Conservation (phyloP, 1,140 invertebrate species). For the Diorhabda carinulata region DNA sequence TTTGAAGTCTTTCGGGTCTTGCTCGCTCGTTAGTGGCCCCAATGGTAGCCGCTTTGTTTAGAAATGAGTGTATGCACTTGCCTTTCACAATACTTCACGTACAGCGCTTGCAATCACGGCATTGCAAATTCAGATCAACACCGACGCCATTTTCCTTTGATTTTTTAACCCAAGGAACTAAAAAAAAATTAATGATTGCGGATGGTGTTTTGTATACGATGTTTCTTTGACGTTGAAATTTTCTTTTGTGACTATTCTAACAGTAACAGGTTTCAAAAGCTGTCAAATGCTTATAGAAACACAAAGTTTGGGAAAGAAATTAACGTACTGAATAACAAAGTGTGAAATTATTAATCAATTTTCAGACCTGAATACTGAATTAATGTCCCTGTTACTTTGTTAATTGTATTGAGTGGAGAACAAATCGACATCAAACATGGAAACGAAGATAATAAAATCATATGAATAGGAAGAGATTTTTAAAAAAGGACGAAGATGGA, state of each 20-base stretch:
- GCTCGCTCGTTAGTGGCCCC: conserved; percentile 37
- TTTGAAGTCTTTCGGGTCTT: conserved; percentile 35
- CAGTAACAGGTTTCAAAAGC: background rate
- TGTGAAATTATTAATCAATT: too few species aligned
- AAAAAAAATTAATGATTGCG: background rate
- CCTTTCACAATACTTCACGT: conserved; percentile 36
- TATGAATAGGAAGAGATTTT: too few species aligned
- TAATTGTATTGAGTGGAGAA: too few species aligned
- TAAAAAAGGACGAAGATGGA: too few species aligned
- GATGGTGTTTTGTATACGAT: background rate
- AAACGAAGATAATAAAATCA: too few species aligned
- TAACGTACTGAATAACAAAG: too few species aligned
- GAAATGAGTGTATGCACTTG: conserved; percentile 40
- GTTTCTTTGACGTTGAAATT: conserved; percentile 8
- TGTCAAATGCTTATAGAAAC: too few species aligned
- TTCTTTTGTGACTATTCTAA: conserved; percentile 5
- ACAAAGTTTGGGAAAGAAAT: too few species aligned
- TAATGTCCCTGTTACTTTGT: too few species aligned
- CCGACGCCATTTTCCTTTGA: conserved; percentile 11
- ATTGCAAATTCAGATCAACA: background rate
- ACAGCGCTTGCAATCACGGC: conserved; percentile 31
- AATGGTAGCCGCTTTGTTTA: conserved; percentile 37
- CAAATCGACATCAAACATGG: too few species aligned
- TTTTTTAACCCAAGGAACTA: conserved; percentile 8
- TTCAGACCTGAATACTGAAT: too few species aligned